Percentiles rank a stretch among this genome's conserved stretches.
Evolutionary conservation across 2,113 vertebrate species (phyloP).

Genomic region (Artemisiospiza belli): DNA sequence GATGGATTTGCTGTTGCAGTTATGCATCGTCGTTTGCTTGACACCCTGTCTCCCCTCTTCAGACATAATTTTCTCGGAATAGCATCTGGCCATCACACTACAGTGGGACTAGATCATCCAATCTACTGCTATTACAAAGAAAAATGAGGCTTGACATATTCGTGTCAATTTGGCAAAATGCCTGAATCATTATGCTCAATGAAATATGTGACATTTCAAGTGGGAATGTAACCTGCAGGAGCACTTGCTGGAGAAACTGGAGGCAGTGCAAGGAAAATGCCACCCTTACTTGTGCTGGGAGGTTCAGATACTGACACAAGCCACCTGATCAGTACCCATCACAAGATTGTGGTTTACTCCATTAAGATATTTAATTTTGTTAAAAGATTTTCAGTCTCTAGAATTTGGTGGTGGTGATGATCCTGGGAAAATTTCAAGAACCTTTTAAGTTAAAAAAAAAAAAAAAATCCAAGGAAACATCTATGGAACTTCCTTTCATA

Average conservation of each 20-base stretch:
- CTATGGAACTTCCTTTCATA: background rate
- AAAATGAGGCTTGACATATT: slow-evolving; percentile 56
- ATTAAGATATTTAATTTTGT: background rate
- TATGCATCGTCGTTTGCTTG: background rate
- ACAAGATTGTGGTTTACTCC: background rate
- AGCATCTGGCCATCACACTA: slow-evolving; percentile 8
- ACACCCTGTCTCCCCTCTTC: background rate
- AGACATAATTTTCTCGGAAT: slow-evolving; percentile 16
- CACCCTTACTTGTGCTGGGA: background rate
- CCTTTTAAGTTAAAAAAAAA: background rate
- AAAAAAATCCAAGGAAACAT: background rate
- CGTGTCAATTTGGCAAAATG: slow-evolving; percentile 44
- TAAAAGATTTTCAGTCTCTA: accelerated
- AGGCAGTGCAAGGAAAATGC: background rate
- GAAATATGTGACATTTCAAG: slow-evolving; percentile 45
- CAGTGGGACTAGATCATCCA: slow-evolving; percentile 10
- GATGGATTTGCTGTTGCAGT: background rate
- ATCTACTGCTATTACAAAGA: slow-evolving; percentile 42
- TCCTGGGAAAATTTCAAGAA: background rate
- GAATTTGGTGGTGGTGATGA: background rate
- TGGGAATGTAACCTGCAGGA: slow-evolving; percentile 4
- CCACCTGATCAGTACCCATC: background rate
- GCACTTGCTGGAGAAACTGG: background rate
- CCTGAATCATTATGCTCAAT: slow-evolving; percentile 18
- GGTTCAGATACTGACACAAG: background rate